Base-by-base conservation (phyloP, 2,888 invertebrate species). In the Seira ritae region DNA sequence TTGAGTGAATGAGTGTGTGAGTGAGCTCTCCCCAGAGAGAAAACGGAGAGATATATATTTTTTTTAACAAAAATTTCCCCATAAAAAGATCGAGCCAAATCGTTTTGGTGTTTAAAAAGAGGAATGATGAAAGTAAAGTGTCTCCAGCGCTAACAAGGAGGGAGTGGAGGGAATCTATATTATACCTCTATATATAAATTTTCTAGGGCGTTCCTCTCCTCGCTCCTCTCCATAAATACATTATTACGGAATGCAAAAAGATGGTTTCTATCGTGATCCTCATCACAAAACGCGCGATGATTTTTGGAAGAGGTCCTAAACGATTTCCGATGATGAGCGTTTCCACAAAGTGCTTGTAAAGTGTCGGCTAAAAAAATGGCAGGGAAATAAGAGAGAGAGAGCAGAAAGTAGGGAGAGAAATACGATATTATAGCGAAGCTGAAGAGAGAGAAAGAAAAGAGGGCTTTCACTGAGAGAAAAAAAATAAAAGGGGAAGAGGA, bases 301-400 rank as follows among this genome's bases (percentile, higher is more conserved):
- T 83, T 87, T 87, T 87, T 83, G 86, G 86, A 88, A 85, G 87
- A 87, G 86, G 87, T 87, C 85, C 87, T 88, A 89, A 88, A 87
- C 88, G 88, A 88, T 89, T 89, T 89, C 89, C 89, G 88, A 88
- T 88, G 88, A 88, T 88, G 89, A 88, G 88, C 87, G 85, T 87
- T 87, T 87, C 87, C 88, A 87, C 88, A 88, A 87, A 88, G 88
- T 88, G 86, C 87, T 87, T 87, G 87, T 87, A 87, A 87, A 87
- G 87, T 87, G 85, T 85, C 83, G 81, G 69, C 84, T 82, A 81
- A 83, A 85, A 80, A 80, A 67, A 31, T 31, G 31, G 31, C 31
- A 55, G 80, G 73, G 77, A 55, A 50, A 68, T 66, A 68, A 55
- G 72, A 60, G 50, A 65, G 65, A 65, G 4, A 55, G 66, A 60